Evolutionary conservation across 2,113 vertebrate genomes (phyloP).

Genomic region (Tyrannus savana): DNA sequence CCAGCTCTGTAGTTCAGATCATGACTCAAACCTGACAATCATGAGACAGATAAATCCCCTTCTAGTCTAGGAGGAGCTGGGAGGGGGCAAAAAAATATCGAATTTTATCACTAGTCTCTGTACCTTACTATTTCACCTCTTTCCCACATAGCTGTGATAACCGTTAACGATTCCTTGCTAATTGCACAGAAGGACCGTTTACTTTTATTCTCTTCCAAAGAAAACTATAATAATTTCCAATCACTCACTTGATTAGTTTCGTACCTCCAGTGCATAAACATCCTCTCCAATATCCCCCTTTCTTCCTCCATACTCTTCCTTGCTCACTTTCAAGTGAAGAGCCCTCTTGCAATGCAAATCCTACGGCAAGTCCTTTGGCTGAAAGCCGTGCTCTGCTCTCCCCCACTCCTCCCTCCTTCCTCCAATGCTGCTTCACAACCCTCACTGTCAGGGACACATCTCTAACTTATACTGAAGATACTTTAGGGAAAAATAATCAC

Average conservation of each 20-base stretch:
- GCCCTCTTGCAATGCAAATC: background rate
- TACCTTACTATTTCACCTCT: background rate
- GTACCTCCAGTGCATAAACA: background rate
- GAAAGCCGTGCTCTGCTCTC: rapidly evolving
- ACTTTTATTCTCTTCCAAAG: background rate
- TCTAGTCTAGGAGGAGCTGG: background rate
- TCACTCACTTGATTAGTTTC: background rate
- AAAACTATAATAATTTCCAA: background rate
- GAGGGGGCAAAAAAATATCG: background rate
- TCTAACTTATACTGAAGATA: background rate
- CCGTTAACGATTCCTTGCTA: background rate
- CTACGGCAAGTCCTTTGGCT: rapidly evolving
- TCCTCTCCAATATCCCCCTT: background rate
- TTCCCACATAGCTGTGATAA: background rate
- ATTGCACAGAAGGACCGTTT: background rate
- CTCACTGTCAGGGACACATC: background rate
- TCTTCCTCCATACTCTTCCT: background rate
- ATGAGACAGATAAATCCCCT: background rate
- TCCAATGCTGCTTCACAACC: background rate
- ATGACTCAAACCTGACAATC: background rate
- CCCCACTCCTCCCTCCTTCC: background rate
- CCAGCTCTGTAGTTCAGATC: background rate
- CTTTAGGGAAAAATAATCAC: background rate
- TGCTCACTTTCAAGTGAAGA: background rate
- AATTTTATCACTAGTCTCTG: background rate